phyloP scores from a whole-genome alignment of 2,797 vertebrate species.

The Mallotus villosus region DNA sequence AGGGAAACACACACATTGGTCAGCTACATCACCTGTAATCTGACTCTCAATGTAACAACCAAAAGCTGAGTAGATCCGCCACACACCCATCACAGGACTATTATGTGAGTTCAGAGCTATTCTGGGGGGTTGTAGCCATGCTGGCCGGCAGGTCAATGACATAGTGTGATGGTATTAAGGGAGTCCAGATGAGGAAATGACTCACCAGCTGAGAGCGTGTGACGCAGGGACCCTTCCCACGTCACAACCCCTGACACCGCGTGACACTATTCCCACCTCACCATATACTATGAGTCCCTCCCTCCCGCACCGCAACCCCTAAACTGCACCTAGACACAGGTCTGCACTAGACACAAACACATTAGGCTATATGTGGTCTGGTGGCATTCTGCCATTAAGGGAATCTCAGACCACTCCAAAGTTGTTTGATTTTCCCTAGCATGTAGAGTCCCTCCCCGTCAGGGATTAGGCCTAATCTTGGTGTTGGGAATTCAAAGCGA shows the following conservation, averaged over 20 bases:
- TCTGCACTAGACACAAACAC: background rate
- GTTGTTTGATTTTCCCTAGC: background rate
- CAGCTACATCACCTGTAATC: slow-evolving; percentile 53
- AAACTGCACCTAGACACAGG: no score
- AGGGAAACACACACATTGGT: slow-evolving; percentile 23
- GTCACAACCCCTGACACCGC: slow-evolving; percentile 23
- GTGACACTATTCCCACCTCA: slow-evolving; percentile 22
- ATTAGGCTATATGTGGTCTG: background rate
- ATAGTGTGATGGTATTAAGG: slow-evolving; percentile 39
- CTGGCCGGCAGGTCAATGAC: slow-evolving; percentile 38
- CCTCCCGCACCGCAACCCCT: background rate
- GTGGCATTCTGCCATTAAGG: background rate
- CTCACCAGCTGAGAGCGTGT: slow-evolving; percentile 38
- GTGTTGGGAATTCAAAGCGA: background rate
- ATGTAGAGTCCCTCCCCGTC: background rate
- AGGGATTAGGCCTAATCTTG: background rate
- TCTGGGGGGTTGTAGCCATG: slow-evolving; percentile 48
- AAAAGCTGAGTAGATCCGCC: slow-evolving; percentile 55
- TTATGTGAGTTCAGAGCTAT: slow-evolving; percentile 54
- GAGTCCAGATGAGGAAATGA: slow-evolving; percentile 55
- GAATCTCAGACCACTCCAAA: background rate
- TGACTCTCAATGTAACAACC: slow-evolving; percentile 68
- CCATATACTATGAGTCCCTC: slow-evolving; percentile 5
- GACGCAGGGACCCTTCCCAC: slow-evolving; percentile 18
- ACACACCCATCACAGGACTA: slow-evolving; percentile 65